These are phyloP conservation scores for Brachystomella parvula DNA, from an alignment of 1,140 invertebrate species.

Conservation along the genomic window DNA sequence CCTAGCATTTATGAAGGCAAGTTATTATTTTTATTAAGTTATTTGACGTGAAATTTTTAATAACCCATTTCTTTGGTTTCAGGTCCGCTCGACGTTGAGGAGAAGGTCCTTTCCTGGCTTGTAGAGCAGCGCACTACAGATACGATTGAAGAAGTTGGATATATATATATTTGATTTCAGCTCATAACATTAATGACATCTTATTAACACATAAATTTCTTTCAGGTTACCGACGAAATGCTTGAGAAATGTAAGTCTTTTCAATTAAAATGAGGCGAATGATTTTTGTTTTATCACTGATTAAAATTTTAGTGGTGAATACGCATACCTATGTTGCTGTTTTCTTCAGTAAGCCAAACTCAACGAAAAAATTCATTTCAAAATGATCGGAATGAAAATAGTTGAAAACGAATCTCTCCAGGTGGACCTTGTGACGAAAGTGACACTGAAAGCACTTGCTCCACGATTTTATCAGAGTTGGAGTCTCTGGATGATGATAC, in stretches of 20 bases:
- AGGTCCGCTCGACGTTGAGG: too few species aligned
- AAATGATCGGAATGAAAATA: too few species aligned
- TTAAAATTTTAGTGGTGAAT: too few species aligned
- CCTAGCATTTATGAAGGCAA: slow-evolving; percentile 51
- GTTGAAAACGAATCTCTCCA: too few species aligned
- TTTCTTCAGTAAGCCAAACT: slow-evolving; percentile 68
- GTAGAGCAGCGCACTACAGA: slow-evolving; percentile 81
- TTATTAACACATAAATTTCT: too few species aligned
- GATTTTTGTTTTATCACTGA: too few species aligned
- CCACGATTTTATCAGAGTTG: slow-evolving; percentile 71
- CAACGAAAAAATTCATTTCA: neutral
- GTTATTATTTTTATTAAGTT: too few species aligned
- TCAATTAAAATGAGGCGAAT: too few species aligned
- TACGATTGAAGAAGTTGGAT: slow-evolving; percentile 70
- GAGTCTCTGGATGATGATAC: slow-evolving; percentile 90
- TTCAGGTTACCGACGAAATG: slow-evolving; percentile 76
- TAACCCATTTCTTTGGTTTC: too few species aligned
- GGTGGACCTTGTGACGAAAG: slow-evolving; percentile 79
- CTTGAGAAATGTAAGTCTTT: slow-evolving; percentile 65
- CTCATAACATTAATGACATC: neutral
- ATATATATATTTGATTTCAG: neutral
- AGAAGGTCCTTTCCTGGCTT: slow-evolving; percentile 82
- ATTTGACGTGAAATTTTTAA: neutral
- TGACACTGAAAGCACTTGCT: slow-evolving; percentile 75
- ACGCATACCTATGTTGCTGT: slow-evolving; percentile 90